These are phyloP conservation scores for Ahaetulla prasina DNA, from an alignment of 2,113 vertebrate genomes.

Conservation along the genomic window DNA sequence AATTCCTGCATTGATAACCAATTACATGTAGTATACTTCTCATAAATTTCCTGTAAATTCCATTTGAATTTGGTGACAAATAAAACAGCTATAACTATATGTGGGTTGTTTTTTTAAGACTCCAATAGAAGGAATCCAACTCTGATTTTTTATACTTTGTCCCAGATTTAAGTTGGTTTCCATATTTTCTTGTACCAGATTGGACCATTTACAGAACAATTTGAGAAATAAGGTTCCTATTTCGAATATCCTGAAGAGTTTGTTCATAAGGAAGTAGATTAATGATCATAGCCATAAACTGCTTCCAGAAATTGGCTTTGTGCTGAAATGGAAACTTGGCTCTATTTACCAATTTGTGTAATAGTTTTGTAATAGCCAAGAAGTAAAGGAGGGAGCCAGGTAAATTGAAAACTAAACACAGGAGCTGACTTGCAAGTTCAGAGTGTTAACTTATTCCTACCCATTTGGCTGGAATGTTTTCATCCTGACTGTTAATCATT, in stretches of 20 bases:
- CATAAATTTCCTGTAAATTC: background rate
- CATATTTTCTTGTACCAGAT: background rate
- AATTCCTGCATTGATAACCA: background rate
- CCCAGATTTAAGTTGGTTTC: background rate
- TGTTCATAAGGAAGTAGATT: background rate
- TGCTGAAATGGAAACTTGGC: background rate
- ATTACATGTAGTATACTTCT: background rate
- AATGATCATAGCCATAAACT: background rate
- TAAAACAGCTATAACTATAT: background rate
- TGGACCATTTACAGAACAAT: background rate
- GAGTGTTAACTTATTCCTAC: conserved; percentile 3
- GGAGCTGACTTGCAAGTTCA: background rate
- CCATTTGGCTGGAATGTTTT: background rate
- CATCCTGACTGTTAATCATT: background rate
- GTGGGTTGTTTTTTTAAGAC: background rate
- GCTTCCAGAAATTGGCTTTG: background rate
- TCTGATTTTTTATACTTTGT: background rate
- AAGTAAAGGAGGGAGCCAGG: background rate
- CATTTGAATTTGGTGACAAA: background rate
- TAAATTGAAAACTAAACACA: background rate
- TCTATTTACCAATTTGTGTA: background rate
- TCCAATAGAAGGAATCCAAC: background rate
- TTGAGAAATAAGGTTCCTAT: background rate
- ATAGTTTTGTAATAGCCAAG: background rate
- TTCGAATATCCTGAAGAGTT: background rate